Conservation (phyloP, 2,797 vertebrate species). For the Tadarida brasiliensis region DNA sequence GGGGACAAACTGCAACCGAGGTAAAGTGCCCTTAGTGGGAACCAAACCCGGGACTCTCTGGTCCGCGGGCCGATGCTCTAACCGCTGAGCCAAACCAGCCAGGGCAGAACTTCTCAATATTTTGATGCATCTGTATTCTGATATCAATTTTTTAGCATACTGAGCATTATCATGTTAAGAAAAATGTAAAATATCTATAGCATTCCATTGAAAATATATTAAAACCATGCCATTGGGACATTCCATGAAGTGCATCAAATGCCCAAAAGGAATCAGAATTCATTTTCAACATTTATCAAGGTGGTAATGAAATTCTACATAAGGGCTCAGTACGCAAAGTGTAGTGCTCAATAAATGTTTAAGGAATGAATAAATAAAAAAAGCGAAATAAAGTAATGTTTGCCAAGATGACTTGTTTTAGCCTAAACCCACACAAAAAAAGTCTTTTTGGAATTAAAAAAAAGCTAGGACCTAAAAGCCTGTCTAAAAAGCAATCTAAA, state of each 20-base stretch:
- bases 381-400: background rate
- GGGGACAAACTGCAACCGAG: no score
- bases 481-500: background rate
- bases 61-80: no score
- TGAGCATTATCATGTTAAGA: background rate
- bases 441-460: background rate
- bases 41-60: no score
- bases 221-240: background rate
- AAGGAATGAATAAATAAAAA: background rate
- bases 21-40: no score
- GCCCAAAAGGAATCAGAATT: background rate
- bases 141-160: background rate
- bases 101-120: background rate
- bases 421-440: background rate
- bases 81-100: no score
- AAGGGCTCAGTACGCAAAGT: background rate
- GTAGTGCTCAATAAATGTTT: background rate
- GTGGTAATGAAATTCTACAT: background rate
- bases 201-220: constrained; percentile 10
- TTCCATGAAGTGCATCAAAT: background rate
- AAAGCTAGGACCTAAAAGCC: background rate
- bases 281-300: background rate
- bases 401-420: background rate
- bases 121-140: constrained; percentile 26
- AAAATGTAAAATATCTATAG: constrained; percentile 8